Evolutionary conservation across 2,888 invertebrate species (phyloP).

Genomic region (Petrolisthes manimaculis): DNA sequence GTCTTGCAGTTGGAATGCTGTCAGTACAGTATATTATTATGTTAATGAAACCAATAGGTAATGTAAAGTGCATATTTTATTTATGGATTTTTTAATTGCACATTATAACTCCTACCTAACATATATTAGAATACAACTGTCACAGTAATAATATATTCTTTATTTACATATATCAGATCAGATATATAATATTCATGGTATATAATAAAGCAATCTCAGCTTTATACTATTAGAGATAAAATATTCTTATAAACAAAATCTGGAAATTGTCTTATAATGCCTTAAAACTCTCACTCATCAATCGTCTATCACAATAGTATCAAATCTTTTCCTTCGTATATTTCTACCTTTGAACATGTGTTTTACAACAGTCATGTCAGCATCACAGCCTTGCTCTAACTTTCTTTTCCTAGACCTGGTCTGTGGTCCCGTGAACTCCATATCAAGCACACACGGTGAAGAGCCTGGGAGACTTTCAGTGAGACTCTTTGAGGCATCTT

Average conservation of each 20-base stretch:
- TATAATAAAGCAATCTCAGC: slow-evolving; percentile 59
- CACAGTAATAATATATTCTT: slow-evolving; percentile 44
- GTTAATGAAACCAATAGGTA: background rate
- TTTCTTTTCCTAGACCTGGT: slow-evolving; percentile 57
- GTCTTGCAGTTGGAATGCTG: no score
- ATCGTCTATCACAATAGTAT: slow-evolving; percentile 60
- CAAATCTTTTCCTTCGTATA: slow-evolving; percentile 58
- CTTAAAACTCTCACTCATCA: slow-evolving; percentile 58
- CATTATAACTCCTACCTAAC: slow-evolving; percentile 53
- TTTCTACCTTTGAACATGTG: slow-evolving; percentile 58
- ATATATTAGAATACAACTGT: slow-evolving; percentile 44
- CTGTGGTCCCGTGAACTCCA: slow-evolving; percentile 52
- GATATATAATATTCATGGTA: slow-evolving; percentile 47
- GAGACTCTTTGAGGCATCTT: slow-evolving; percentile 26
- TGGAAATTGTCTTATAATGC: slow-evolving; percentile 59
- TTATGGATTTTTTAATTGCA: slow-evolving; percentile 45
- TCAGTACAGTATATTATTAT: no score
- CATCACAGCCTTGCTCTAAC: slow-evolving; percentile 52
- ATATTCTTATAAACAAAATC: slow-evolving; percentile 48
- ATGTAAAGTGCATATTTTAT: slow-evolving; percentile 54
- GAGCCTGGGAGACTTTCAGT: slow-evolving; percentile 26
- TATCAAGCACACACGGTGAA: slow-evolving; percentile 23
- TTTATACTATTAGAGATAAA: slow-evolving; percentile 54
- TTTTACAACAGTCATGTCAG: slow-evolving; percentile 56
- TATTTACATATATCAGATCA: slow-evolving; percentile 58